Base-by-base conservation (phyloP, 2,113 vertebrate species). In the Pseudopodoces humilis region DNA sequence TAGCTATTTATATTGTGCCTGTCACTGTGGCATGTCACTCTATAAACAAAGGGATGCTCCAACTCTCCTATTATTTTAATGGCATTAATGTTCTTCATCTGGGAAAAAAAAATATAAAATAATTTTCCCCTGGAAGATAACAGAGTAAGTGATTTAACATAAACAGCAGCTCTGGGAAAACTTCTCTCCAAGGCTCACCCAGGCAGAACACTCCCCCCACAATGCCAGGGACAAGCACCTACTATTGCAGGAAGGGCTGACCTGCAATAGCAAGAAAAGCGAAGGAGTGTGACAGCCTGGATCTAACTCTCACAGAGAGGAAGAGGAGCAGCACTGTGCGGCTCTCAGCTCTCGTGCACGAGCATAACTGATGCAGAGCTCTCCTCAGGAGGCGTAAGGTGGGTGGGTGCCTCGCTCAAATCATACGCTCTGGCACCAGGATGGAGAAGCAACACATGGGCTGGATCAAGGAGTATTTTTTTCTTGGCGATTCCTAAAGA, bases 11-110 rank as follows among this genome's bases (percentile, higher is more conserved):
- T 64, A 93, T 46, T 92, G 90, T 86, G 87, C 88, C 90, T 77
- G 86, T 92, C 95, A 93, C 68, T 94, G 82, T 95, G 93, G 88
- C 90, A 95, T 85, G 78, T 37, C 52, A 35, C 62, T 80, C 79
- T 86, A 35, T 64, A 94, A 94, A 93, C 88, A 93, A 64, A 83
- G 72, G 62, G 79, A 88, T 92, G 62, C 83, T 82, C 90, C 83
- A 88, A 90, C 90, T 83, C 90, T 95, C 79, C 53, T 96, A 88
- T 92, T 97, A 69, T 97, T 95, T 93, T 86, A 94, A 88, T 70
- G 24, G 27, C 33, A 93, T 94, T 92, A 86, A 75, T 35, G 79
- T 67, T 83, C 60, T 92, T 92, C 44, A 81, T 71, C 64, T 83
- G 41, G 33, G 56, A 15, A 8, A 80, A 87, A 91, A 88, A 71